Evolutionary conservation across 1,140 invertebrate genomes (phyloP), one percentile per base, ranked within the genome.

Genomic region (Diabrotica undecimpunctata): DNA sequence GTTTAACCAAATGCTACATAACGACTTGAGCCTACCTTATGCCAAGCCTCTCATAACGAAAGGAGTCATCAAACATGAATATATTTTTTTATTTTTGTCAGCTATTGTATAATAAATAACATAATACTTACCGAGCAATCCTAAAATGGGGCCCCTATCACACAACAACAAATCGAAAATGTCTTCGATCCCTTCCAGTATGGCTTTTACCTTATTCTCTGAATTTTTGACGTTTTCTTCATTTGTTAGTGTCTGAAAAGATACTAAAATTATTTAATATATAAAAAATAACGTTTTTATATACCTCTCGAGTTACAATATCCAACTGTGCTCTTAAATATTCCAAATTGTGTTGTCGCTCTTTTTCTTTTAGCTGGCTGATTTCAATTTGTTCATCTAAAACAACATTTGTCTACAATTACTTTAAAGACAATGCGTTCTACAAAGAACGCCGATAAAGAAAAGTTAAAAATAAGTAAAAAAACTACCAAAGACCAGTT

Each of bases 61-160:
- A n/a, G n/a, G n/a, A n/a, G n/a, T n/a, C n/a, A n/a, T n/a, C n/a
- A n/a, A n/a, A n/a, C n/a, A n/a, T n/a, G n/a, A n/a, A n/a, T n/a
- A n/a, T n/a, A n/a, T n/a, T n/a, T n/a, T n/a, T 4, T 25, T 4
- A 25, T 25, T 25, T 25, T 4, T 4, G 1, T 25, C 25, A 2
- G 25, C 25, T 25, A 4, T 25, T 25, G 25, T 25, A 4, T 25
- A 1, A 25, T 25, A 25, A 25, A 25, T 25, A 25, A 25, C 25
- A 25, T 25, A 25, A 10, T 55, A 60, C 51, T 59, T 80, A 70
- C 89, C 88, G 3, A 92, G 75, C 9, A 92, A 79, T 72, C 87
- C 83, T 2, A 91, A 79, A 14, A 92, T 84, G 0, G 89, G 88
- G 2, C 88, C 83, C 63, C 85, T 85, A 69, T 90, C 85, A 70